Percentiles rank a stretch among this genome's conserved stretches.
These are phyloP conservation scores for Sphyrna mokarran DNA, from an alignment of 2,113 vertebrate species.

Conservation along the genomic window DNA sequence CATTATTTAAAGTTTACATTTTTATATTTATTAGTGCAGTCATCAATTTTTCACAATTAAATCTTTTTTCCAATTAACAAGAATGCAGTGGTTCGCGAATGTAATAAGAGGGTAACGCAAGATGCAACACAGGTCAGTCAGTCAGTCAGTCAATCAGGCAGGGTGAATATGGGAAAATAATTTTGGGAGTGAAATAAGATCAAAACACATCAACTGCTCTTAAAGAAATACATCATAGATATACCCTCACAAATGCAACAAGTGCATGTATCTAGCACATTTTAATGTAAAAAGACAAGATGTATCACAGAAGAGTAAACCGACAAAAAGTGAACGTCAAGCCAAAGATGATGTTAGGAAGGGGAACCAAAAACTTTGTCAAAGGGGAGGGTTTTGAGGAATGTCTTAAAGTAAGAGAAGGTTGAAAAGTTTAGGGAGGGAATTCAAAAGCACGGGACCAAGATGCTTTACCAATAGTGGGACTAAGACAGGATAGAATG, in stretches of 20 bases:
- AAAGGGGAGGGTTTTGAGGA: background rate
- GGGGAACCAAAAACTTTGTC: background rate
- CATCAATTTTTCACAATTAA: background rate
- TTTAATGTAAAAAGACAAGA: background rate
- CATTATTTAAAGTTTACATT: background rate
- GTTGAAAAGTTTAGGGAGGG: background rate
- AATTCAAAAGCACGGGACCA: background rate
- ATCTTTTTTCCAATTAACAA: background rate
- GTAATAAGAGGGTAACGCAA: background rate
- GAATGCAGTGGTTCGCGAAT: background rate
- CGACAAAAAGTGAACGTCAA: background rate
- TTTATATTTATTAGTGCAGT: background rate
- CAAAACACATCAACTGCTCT: background rate
- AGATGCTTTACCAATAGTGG: background rate
- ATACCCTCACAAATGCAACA: background rate
- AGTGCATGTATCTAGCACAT: background rate
- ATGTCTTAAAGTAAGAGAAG: background rate
- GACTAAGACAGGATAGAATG: background rate
- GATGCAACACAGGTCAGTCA: background rate
- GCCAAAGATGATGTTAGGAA: background rate
- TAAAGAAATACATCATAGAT: background rate
- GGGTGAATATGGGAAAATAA: background rate
- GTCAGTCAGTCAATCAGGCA: constrained; percentile 2
- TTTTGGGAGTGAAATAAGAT: background rate
- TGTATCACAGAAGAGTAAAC: background rate